Conservation (phyloP, 2,888 invertebrate species). For the Entomobrya proxima region DNA sequence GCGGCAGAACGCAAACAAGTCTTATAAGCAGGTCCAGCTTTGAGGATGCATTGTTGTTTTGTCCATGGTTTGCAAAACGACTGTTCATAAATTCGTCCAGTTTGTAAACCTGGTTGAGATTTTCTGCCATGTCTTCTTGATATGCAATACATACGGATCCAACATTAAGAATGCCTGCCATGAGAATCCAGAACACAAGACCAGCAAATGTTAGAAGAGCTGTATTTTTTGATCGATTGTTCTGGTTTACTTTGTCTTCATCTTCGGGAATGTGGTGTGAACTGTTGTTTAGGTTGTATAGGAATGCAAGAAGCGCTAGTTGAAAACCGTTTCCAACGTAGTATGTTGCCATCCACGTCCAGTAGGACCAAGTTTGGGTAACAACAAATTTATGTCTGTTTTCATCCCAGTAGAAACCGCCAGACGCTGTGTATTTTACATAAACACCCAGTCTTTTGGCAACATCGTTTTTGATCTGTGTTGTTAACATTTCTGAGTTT, state of each 20-base stretch:
- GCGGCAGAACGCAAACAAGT: neutral
- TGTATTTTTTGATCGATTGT: neutral
- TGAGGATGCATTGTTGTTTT: neutral
- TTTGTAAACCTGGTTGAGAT: neutral
- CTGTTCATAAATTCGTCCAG: neutral
- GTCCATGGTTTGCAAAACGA: neutral
- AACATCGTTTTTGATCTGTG: too few species aligned
- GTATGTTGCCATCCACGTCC: neutral
- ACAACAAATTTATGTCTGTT: neutral
- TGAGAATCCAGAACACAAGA: neutral
- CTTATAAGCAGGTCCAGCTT: neutral
- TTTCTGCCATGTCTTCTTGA: neutral
- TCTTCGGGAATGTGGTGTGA: neutral
- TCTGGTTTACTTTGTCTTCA: neutral
- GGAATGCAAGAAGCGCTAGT: neutral
- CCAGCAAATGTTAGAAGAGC: neutral
- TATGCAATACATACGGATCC: neutral
- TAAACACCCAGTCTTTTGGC: neutral
- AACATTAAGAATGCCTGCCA: neutral
- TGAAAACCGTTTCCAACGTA: neutral
- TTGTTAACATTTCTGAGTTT: too few species aligned
- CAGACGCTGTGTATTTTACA: neutral
- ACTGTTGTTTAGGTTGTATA: neutral
- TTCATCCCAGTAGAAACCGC: constrained; percentile 22
- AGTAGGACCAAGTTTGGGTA: neutral